phyloP scores from a whole-genome alignment of 1,140 invertebrate species.

The Brachionus sp. region DNA sequence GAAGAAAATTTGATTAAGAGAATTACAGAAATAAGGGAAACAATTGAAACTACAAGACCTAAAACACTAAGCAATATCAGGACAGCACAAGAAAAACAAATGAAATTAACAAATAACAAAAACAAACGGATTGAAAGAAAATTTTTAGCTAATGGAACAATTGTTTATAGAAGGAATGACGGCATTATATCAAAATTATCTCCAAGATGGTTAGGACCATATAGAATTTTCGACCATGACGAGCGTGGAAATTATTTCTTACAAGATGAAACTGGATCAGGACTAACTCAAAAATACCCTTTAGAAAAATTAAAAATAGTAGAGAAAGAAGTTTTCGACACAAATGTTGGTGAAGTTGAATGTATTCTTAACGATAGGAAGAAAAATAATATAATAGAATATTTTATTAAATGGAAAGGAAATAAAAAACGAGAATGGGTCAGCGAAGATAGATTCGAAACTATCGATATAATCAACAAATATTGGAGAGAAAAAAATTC shows the following conservation, averaged over 20 bases:
- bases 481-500: neutral
- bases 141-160: neutral
- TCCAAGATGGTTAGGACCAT: slow-evolving; percentile 13
- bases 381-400: slow-evolving; percentile 31
- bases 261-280: neutral
- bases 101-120: neutral
- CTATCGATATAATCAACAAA: neutral
- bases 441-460: neutral
- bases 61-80: neutral
- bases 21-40: slow-evolving; percentile 28
- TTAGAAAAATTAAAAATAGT: slow-evolving; percentile 12
- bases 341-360: neutral
- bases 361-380: neutral
- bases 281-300: neutral
- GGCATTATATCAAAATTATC: slow-evolving; percentile 13
- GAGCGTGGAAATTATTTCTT: slow-evolving; percentile 3
- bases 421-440: slow-evolving; percentile 19
- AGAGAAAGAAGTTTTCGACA: neutral
- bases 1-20: neutral
- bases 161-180: neutral
- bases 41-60: too few relatives aligned
- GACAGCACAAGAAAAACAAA: slow-evolving; percentile 11
- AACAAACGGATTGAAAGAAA: neutral
- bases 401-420: slow-evolving; percentile 24
- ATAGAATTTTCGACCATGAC: slow-evolving; percentile 8